Percentiles rank a stretch among this genome's conserved stretches.
phyloP scores from a whole-genome alignment of 2,888 invertebrate genomes.

The Stenichneumon culpator region DNA sequence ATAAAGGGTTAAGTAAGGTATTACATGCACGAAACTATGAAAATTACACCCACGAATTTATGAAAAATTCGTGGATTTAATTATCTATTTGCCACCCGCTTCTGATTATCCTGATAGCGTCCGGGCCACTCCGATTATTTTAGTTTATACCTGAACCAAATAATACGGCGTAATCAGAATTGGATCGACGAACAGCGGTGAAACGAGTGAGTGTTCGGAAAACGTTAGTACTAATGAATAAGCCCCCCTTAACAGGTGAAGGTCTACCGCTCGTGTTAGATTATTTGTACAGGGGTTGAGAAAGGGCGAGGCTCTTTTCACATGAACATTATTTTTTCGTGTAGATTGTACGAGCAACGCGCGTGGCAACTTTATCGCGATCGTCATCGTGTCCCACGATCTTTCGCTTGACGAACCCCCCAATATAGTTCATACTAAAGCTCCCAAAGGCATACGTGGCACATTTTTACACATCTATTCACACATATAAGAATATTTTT shows the following conservation, averaged over 20 bases:
- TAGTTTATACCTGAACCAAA: neutral
- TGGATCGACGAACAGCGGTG: neutral
- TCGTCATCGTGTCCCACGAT: slow-evolving; percentile 24
- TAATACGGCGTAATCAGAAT: slow-evolving; percentile 16
- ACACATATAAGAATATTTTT: neutral
- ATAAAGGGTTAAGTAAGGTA: slow-evolving; percentile 1
- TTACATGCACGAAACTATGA: slow-evolving; percentile 6
- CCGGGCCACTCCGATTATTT: slow-evolving; percentile 3
- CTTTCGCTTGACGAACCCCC: neutral
- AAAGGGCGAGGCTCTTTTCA: slow-evolving; percentile 9
- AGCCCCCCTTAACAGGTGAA: slow-evolving; percentile 12
- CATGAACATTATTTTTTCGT: neutral
- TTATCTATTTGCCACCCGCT: neutral
- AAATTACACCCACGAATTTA: too few species aligned
- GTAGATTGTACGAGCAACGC: slow-evolving; percentile 22
- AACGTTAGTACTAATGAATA: slow-evolving; percentile 13
- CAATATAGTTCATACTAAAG: slow-evolving; percentile 6
- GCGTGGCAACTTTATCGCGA: slow-evolving; percentile 26
- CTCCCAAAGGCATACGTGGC: neutral
- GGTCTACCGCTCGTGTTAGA: neutral
- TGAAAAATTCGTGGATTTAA: neutral
- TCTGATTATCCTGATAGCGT: slow-evolving; percentile 13
- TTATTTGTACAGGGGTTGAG: neutral
- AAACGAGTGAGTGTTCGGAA: neutral
- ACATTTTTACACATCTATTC: neutral